phyloP scores from a whole-genome alignment of 2,113 vertebrate genomes.

The Apeltes quadracus region DNA sequence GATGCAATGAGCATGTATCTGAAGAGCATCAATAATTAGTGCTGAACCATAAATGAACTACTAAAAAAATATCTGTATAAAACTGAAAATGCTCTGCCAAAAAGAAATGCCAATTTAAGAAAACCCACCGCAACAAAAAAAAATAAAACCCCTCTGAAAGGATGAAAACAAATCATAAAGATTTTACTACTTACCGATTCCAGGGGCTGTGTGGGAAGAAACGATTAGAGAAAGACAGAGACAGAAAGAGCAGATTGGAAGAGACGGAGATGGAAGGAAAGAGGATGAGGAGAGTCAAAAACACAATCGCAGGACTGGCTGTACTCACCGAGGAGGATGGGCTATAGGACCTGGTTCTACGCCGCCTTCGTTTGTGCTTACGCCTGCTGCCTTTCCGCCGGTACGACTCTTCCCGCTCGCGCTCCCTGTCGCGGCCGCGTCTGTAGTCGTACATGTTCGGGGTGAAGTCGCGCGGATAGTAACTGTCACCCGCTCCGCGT shows the following conservation, averaged over 20 bases:
- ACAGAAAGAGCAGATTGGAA: constrained; percentile 60
- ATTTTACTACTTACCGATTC: constrained; percentile 85
- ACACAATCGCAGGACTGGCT: constrained; percentile 61
- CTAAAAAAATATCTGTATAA: constrained; percentile 31
- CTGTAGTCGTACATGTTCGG: constrained; percentile 89
- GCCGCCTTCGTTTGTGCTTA: constrained; percentile 96
- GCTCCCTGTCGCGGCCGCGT: constrained; percentile 86
- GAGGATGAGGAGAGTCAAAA: constrained; percentile 62
- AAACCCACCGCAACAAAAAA: constrained; percentile 31
- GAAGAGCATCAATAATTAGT: constrained; percentile 19
- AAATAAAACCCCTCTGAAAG: constrained; percentile 44
- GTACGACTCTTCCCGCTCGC: constrained; percentile 78
- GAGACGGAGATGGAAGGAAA: constrained; percentile 61
- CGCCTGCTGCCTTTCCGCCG: constrained; percentile 94
- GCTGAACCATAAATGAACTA: constrained; percentile 7
- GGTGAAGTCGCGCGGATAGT: constrained; percentile 86
- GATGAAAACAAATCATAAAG: constrained; percentile 78
- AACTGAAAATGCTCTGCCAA: constrained; percentile 77
- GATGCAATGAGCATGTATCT: constrained; percentile 1
- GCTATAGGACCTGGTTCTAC: constrained; percentile 97
- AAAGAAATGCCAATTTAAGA: constrained; percentile 42
- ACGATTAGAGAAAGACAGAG: constrained; percentile 74
- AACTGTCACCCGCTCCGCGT: constrained; percentile 82
- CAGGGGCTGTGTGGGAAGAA: constrained; percentile 75
- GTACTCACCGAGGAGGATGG: constrained; percentile 97